These are phyloP conservation scores for Esox niger DNA, from an alignment of 2,113 vertebrate species.

Conservation along the genomic window DNA sequence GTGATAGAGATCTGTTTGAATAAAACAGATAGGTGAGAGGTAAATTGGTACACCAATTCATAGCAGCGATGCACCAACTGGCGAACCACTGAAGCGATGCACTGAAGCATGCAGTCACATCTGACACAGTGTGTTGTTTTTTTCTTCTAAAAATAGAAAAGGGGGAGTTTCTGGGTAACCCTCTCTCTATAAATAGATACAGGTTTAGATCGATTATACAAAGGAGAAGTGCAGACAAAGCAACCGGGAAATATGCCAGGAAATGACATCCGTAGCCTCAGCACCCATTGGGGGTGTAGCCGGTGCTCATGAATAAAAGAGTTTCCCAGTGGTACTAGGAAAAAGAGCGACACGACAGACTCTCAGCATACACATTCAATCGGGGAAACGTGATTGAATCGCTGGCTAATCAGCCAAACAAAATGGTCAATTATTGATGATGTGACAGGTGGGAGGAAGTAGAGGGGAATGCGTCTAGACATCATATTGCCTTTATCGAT, in stretches of 20 bases:
- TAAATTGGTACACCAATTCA: no score
- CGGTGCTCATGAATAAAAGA: neutral
- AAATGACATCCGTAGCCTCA: neutral
- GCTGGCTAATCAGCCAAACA: conserved; percentile 8
- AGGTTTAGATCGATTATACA: conserved; percentile 66
- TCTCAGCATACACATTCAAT: conserved; percentile 8
- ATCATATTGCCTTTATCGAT: conserved; percentile 37
- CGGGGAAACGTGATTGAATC: conserved; percentile 28
- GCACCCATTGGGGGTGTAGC: conserved; percentile 29
- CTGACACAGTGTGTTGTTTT: no score
- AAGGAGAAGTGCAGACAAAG: conserved; percentile 38
- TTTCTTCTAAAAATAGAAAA: conserved; percentile 41
- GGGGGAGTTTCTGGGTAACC: conserved; percentile 70
- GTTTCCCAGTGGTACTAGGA: neutral
- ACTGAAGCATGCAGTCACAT: neutral
- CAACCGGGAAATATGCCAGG: neutral
- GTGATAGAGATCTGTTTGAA: neutral
- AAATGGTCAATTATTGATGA: conserved; percentile 19
- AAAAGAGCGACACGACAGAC: neutral
- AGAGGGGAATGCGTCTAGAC: conserved; percentile 42
- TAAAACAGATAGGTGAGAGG: neutral
- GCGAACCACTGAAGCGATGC: neutral
- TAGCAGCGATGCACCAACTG: neutral
- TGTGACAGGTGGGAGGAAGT: conserved; percentile 15
- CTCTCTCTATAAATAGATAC: conserved; percentile 66